Conservation (phyloP, 92 coral and sea anemone genomes). For the Porites cylindrica region DNA sequence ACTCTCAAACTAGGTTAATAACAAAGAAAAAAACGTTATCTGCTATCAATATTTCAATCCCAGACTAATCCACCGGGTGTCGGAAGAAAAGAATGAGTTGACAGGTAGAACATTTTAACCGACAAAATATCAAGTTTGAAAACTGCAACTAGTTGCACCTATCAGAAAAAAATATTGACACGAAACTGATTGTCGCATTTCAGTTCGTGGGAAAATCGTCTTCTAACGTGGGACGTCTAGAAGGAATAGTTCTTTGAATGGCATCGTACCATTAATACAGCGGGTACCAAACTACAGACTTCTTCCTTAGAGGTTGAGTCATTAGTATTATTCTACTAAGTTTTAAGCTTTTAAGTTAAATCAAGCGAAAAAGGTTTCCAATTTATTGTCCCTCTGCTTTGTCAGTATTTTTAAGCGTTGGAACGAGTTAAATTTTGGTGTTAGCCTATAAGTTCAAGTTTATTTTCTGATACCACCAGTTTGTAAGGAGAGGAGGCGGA, state of each 20-base stretch:
- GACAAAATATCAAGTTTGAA: not conserved
- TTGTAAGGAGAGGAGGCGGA: too few relatives aligned
- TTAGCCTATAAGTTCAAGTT: too few relatives aligned
- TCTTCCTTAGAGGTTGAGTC: not conserved
- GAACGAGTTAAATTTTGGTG: too few relatives aligned
- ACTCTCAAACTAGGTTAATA: not conserved
- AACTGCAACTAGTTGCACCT: constrained; percentile 4
- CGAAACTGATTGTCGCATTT: not conserved
- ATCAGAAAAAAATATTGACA: not conserved
- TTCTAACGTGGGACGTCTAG: not conserved
- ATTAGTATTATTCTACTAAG: too few relatives aligned
- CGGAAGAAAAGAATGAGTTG: constrained; percentile 1
- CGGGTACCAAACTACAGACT: not conserved
- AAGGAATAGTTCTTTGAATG: too few relatives aligned
- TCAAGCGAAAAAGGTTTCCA: not conserved
- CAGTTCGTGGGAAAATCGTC: constrained; percentile 8
- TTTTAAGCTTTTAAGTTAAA: too few relatives aligned
- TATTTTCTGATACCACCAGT: too few relatives aligned
- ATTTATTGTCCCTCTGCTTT: too few relatives aligned
- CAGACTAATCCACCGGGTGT: constrained; percentile 12
- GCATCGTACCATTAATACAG: not conserved
- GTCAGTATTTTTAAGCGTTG: too few relatives aligned
- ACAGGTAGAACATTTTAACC: constrained; percentile 10
- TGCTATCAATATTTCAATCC: not conserved
- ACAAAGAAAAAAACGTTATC: not conserved